phyloP scores from a whole-genome alignment of 2,888 invertebrate species.

The Coelinius sp. region DNA sequence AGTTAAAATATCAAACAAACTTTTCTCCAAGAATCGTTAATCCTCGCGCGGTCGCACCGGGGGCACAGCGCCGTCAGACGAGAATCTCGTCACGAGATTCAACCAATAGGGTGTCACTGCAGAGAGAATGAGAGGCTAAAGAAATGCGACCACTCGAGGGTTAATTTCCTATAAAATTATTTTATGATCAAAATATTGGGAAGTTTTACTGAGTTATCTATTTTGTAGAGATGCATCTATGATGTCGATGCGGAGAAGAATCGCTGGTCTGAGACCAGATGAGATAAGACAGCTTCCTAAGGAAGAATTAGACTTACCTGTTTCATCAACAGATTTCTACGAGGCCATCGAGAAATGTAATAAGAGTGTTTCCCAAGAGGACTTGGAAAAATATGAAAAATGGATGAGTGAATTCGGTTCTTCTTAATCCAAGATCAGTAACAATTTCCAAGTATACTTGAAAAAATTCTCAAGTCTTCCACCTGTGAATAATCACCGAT shows the following conservation, averaged over 20 bases:
- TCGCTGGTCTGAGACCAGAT: constrained; percentile 92
- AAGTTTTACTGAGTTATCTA: constrained; percentile 30
- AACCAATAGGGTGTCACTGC: no score
- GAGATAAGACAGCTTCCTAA: constrained; percentile 95
- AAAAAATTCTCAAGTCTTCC: constrained; percentile 4
- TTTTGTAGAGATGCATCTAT: constrained; percentile 92
- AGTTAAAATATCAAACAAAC: background rate
- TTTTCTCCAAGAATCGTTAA: no score
- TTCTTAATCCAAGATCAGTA: constrained; percentile 75
- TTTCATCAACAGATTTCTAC: constrained; percentile 91
- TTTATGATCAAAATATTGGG: no score
- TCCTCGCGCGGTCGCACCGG: no score
- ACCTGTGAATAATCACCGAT: background rate
- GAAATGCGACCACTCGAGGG: no score
- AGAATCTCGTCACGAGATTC: no score
- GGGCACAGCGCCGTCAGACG: no score
- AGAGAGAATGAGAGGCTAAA: no score
- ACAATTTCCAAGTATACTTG: no score
- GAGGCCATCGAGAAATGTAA: constrained; percentile 96
- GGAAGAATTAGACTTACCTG: constrained; percentile 95
- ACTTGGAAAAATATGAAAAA: constrained; percentile 94
- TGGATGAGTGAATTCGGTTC: constrained; percentile 99
- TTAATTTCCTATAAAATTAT: no score
- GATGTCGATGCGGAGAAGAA: constrained; percentile 98
- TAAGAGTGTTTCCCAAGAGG: constrained; percentile 95